These are phyloP conservation scores for Agelas oroides DNA, from an alignment of 37 sponge, comb jelly and placozoan species.

Conservation along the genomic window DNA sequence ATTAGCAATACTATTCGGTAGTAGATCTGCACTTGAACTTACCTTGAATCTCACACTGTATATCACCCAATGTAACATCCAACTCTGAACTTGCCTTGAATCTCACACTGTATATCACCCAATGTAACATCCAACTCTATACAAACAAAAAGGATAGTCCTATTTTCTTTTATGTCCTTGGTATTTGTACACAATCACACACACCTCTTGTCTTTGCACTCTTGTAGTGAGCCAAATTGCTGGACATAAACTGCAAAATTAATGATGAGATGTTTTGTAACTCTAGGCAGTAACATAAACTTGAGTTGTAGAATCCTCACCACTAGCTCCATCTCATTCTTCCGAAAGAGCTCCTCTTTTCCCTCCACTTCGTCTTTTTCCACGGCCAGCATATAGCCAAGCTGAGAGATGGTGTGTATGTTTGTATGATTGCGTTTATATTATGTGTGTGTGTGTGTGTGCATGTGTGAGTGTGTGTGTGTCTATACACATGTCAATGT, in stretches of 20 bases:
- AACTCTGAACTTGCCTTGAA: constrained; percentile 63
- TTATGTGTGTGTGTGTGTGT: no score
- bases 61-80: constrained; percentile 64
- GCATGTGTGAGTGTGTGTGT: no score
- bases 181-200: neutral
- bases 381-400: constrained; percentile 87
- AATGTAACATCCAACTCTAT: constrained; percentile 85
- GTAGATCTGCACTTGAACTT: no score
- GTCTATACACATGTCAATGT: no score
- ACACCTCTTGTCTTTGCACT: constrained; percentile 81
- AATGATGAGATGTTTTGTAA: no score
- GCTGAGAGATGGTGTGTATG: constrained; percentile 35
- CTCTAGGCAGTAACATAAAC: no score
- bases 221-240: constrained; percentile 85
- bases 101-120: constrained; percentile 96
- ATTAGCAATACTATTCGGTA: no score
- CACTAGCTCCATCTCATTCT: constrained; percentile 76
- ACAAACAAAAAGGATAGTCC: neutral
- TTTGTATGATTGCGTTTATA: no score
- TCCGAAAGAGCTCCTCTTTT: constrained; percentile 32
- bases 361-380: constrained; percentile 56
- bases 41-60: constrained; percentile 92
- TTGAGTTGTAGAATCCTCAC: constrained; percentile 11
- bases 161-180: no score
- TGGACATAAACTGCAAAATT: constrained; percentile 65